Evolutionary conservation across 2,888 invertebrate species (phyloP).

Genomic region (Callinectes sapidus): DNA sequence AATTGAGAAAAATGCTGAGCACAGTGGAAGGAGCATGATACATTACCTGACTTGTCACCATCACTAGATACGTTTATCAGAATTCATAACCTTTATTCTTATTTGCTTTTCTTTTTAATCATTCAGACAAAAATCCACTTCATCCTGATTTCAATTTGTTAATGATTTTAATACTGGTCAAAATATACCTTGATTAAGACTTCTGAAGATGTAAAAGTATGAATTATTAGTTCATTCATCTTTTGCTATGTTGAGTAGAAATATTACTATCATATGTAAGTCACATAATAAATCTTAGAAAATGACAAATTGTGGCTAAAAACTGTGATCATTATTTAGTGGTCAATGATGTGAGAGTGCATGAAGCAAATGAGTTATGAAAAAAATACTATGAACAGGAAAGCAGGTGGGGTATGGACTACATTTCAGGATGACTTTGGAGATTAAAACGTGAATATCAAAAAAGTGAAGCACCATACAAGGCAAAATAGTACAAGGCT

Average conservation of each 20-base stretch:
- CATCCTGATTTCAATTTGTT: neutral
- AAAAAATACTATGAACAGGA: neutral
- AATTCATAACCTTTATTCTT: neutral
- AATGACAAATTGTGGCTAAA: neutral
- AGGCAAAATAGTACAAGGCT: neutral
- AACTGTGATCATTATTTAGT: neutral
- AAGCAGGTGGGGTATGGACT: neutral
- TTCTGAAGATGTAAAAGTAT: neutral
- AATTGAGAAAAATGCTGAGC: too few relatives aligned
- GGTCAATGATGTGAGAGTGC: neutral
- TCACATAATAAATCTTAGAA: neutral
- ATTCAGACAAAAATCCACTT: neutral
- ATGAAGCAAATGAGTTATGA: neutral
- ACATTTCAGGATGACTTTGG: neutral
- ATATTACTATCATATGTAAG: neutral
- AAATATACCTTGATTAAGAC: neutral
- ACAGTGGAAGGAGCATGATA: too few relatives aligned
- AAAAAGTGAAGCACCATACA: neutral
- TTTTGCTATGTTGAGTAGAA: neutral
- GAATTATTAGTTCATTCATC: neutral
- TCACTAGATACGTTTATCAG: neutral
- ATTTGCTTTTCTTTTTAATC: too few relatives aligned
- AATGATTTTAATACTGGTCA: neutral
- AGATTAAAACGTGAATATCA: neutral
- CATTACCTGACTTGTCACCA: neutral